These are phyloP conservation scores for Penelope pileata DNA, from an alignment of 2,113 vertebrate species.

Conservation along the genomic window DNA sequence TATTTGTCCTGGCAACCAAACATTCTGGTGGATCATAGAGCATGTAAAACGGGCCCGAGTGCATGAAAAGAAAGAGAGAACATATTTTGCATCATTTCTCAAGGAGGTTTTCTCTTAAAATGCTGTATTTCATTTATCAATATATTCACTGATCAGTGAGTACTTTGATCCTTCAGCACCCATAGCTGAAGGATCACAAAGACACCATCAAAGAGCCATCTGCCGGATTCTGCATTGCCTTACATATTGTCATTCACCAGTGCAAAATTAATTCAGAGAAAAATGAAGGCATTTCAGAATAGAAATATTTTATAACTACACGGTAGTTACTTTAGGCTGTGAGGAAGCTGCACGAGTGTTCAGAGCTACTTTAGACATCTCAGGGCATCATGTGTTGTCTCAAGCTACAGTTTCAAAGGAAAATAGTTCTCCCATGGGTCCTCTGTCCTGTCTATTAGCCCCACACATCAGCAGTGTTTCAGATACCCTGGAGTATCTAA, in stretches of 20 bases:
- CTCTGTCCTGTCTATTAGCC: not conserved
- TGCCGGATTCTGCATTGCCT: not conserved
- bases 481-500: not conserved
- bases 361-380: not conserved
- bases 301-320: not conserved
- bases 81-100: not conserved
- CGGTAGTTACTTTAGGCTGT: not conserved
- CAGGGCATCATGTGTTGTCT: not conserved
- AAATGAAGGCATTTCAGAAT: not conserved
- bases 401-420: not conserved
- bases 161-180: not conserved
- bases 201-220: not conserved
- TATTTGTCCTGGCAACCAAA: not conserved
- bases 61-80: not conserved
- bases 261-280: constrained; percentile 2
- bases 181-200: not conserved
- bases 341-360: not conserved
- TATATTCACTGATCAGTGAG: not conserved
- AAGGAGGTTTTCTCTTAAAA: not conserved
- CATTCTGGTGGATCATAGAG: not conserved
- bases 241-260: not conserved
- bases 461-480: not conserved
- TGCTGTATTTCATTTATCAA: not conserved
- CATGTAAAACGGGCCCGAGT: not conserved
- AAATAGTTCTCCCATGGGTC: not conserved